A percentile compares a stretch with the other conserved stretches of the same genome.
Evolutionary conservation across 2,797 vertebrate genomes (phyloP).

Genomic region (Sebastes matsubarae): DNA sequence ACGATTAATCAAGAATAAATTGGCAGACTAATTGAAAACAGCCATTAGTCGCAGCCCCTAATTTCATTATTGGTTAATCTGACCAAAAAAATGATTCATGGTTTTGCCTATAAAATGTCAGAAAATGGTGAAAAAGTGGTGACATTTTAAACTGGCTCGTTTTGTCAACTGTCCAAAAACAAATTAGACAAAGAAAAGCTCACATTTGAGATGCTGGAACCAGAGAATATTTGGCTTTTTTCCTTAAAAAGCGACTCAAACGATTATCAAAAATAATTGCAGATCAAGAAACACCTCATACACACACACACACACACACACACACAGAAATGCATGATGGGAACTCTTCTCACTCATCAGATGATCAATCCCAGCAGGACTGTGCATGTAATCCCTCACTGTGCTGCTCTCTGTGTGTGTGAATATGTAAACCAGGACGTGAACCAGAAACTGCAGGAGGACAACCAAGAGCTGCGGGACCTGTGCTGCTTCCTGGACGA

Average conservation of each 20-base stretch:
- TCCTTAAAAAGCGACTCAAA: background rate
- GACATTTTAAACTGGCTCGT: background rate
- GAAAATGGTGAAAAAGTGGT: background rate
- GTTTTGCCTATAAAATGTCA: background rate
- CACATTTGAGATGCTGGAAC: background rate
- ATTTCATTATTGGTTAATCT: background rate
- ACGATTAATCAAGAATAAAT: background rate
- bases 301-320: background rate
- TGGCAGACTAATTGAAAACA: background rate
- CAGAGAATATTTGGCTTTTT: background rate
- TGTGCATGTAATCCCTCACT: background rate
- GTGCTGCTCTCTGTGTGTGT: background rate
- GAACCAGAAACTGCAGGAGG: conserved; percentile 97
- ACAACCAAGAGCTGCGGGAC: conserved; percentile 96
- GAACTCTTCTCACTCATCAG: background rate
- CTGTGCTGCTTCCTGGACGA: conserved; percentile 97
- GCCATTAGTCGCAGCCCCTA: background rate
- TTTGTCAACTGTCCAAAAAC: background rate
- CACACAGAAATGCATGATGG: background rate
- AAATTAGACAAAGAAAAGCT: background rate
- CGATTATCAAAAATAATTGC: background rate
- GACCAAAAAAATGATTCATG: background rate
- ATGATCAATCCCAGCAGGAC: background rate
- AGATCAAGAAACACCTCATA: background rate
- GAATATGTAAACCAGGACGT: conserved; percentile 86